These are phyloP conservation scores for Cryptosula pallasiana DNA, from an alignment of 2,888 invertebrate species.

Conservation along the genomic window DNA sequence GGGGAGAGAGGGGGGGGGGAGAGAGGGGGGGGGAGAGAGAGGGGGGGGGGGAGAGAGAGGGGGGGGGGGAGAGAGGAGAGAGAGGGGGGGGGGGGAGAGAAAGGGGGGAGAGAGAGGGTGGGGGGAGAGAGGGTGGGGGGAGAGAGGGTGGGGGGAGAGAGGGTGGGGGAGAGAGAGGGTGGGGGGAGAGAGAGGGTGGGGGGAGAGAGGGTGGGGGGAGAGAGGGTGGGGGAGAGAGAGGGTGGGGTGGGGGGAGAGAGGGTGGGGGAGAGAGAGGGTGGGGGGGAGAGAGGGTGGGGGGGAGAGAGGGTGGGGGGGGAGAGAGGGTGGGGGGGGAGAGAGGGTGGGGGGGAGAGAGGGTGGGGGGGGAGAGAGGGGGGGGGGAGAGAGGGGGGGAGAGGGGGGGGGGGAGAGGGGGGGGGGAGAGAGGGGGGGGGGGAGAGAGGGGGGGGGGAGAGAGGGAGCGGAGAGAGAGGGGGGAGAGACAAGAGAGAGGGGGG, in stretches of 20 bases:
- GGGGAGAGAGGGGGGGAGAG: not conserved
- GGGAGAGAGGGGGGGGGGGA: not conserved
- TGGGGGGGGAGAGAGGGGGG: not conserved
- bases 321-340: no score
- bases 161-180: no score
- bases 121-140: not conserved
- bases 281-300: not conserved
- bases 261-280: not conserved
- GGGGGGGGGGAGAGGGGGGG: not conserved
- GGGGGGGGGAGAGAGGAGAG: not conserved
- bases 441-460: not conserved
- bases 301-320: not conserved
- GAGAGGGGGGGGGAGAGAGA: not conserved
- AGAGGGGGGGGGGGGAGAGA: not conserved
- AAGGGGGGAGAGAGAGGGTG: not conserved
- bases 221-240: no score
- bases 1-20: not conserved
- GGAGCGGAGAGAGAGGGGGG: not conserved
- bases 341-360: no score
- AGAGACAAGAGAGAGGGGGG: not conserved
- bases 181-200: no score
- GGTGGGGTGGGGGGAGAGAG: not conserved
- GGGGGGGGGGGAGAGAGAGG: not conserved
- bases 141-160: no score
- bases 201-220: no score